These are phyloP conservation scores for Pyrocoelia pectoralis DNA, from an alignment of 2,888 invertebrate genomes.

Conservation along the genomic window DNA sequence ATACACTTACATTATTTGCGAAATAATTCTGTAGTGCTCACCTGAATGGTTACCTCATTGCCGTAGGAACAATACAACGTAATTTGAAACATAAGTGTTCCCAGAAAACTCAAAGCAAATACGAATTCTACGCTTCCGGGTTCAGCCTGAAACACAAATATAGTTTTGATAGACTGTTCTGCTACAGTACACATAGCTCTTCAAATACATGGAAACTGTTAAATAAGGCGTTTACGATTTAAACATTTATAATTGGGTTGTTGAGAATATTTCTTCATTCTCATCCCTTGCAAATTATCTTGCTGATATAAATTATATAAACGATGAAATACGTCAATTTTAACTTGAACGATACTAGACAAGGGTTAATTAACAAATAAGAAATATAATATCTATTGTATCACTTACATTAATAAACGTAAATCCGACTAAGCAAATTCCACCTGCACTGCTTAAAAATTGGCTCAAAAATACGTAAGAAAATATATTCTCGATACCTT, in stretches of 20 bases:
- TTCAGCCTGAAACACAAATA: neutral
- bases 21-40: slow-evolving; percentile 29
- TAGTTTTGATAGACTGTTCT: no score
- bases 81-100: slow-evolving; percentile 45
- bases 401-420: slow-evolving; percentile 42
- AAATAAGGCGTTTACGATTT: no score
- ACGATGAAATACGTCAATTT: no score
- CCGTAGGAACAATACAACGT: slow-evolving; percentile 47
- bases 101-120: slow-evolving; percentile 5
- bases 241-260: no score
- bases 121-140: slow-evolving; percentile 8
- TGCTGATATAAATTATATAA: no score
- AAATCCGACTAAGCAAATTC: slow-evolving; percentile 48
- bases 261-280: no score
- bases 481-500: slow-evolving; percentile 42
- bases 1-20: neutral
- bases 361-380: no score
- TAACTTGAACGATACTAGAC: no score
- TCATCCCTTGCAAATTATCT: no score
- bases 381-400: neutral
- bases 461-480: slow-evolving; percentile 43
- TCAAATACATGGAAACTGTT: no score
- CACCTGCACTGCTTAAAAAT: slow-evolving; percentile 43
- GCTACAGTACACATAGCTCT: no score
- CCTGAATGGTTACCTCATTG: slow-evolving; percentile 46